Evolutionary conservation across 2,888 invertebrate genomes (phyloP), one percentile per base, ranked within the genome.

Genomic region (Cantharis lateralis): DNA sequence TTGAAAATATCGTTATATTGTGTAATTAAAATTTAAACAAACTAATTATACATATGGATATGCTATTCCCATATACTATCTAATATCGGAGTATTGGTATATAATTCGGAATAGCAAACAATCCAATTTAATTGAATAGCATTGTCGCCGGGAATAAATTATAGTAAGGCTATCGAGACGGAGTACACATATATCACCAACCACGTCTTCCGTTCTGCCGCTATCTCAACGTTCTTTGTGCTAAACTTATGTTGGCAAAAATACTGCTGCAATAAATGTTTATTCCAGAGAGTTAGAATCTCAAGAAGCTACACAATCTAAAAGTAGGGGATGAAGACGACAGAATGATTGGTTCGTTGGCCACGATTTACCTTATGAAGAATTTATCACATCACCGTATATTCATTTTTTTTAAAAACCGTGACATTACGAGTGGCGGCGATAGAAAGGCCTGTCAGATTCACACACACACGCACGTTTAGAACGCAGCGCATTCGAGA

Each of bases 121-220:
- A 85, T 85, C 83, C 84, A 82, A 84, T 86, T 85, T 86, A 86
- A 86, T 86, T 85, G 86, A 86, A 86, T 85, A 84, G 84, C 83
- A 81, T 85, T 82, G 83, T 79, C 82, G 80, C 82, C 77, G 72
- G 78, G 85, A 85, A 86, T 86, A 86, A 85, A 85, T 86, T 85
- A 85, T 82, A 77, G 76, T 75, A 76, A 77, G 78, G 79, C 76
- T 82, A 83, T 82, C 81, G 81, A 81, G 77, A 72, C 75, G 75
- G 80, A 80, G 80, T 81, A 82, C 68, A 64, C 72, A 84, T 84
- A 84, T 83, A 84, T 84, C 81, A 81, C 81, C 78, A 78, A 68
- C 75, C 71, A 63, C 78, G 76, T 78, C 80, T 81, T 81, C 81
- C 79, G 79, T 73, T 79, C 24, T 66, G 20, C 78, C 71, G 77